Evolutionary conservation across 1,140 invertebrate species (phyloP), one percentile per base, ranked within the genome.

Genomic region (Drosophila melanica): DNA sequence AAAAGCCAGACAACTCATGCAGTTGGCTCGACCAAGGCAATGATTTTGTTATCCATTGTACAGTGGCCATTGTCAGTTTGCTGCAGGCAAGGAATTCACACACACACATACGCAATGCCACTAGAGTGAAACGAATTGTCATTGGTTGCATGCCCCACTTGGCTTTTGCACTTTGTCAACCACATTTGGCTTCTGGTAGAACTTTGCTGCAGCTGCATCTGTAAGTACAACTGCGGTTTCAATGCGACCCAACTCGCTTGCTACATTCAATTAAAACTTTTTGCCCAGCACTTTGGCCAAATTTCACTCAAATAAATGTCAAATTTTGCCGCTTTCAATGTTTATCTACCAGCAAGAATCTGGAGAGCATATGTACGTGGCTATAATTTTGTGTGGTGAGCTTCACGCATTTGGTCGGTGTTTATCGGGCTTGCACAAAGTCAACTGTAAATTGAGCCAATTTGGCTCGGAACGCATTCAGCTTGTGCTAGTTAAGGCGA

Each of bases 261-360:
- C 12, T 30, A 60, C 66, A 74, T 74, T 69, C 63, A 74, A 74
- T 63, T 63, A 63, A 62, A 74, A 74, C 50, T 63, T 69, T 69
- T 57, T 39, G 59, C 9, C 11, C 9, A 10, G 7, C 58, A 60
- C 30, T 48, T 33, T n/a, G 20, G 14, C 45, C 45, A 39, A 37
- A 16, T 14, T 54, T 47, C 37, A 47, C 20, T 39, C 51, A 62
- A 54, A 66, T 59, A 67, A 42, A 57, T 47, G 30, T 57, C 39
- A 69, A 63, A 55, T 50, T 63, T 51, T 23, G 1, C 0, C 33
- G 18, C 47, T 18, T 63, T 18, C 18, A 35, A 54, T 59, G 39
- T 60, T 59, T 60, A 44, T 51, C 16, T 11, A 3, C 27, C 2
- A 23, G 18, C 14, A 11, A 45, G 35, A 45, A 65, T 51, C 67